A percentile compares a stretch with the other conserved stretches of the same genome.
Evolutionary conservation across 2,888 invertebrate genomes (phyloP).

Genomic region (Folsomia manolachei): DNA sequence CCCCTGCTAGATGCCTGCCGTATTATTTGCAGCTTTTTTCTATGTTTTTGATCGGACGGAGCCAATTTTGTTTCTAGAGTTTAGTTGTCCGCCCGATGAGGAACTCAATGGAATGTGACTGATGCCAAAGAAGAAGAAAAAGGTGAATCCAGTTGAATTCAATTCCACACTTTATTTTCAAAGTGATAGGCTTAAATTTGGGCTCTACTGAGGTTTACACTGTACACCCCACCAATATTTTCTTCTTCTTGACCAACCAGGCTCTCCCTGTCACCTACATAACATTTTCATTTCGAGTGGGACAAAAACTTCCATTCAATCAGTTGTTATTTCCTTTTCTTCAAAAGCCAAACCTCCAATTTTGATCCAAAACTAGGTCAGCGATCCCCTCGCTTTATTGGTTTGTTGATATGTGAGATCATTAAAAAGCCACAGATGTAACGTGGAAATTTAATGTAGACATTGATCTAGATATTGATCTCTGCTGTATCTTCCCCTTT

Average conservation of each 20-base stretch:
- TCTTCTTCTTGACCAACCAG: background rate
- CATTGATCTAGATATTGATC: too few relatives aligned
- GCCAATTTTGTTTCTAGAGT: background rate
- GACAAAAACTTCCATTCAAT: background rate
- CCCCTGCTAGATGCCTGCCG: background rate
- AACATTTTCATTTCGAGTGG: background rate
- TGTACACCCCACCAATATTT: too few relatives aligned
- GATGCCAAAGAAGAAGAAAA: background rate
- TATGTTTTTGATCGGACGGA: background rate
- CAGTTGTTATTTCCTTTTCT: background rate
- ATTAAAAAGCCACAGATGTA: too few relatives aligned
- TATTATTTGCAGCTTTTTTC: background rate
- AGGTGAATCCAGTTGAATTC: background rate
- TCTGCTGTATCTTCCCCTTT: too few relatives aligned
- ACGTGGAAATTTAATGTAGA: too few relatives aligned
- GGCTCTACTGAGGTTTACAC: background rate
- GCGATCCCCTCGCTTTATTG: too few relatives aligned
- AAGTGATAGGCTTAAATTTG: background rate
- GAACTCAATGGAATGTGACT: background rate
- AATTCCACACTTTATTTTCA: background rate
- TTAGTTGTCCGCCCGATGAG: background rate
- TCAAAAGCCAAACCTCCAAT: too few relatives aligned
- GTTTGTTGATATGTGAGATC: too few relatives aligned
- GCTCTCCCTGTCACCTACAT: background rate
- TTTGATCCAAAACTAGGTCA: too few relatives aligned